Base-by-base conservation (phyloP, 2,888 invertebrate species). In the Sacculina carcini region DNA sequence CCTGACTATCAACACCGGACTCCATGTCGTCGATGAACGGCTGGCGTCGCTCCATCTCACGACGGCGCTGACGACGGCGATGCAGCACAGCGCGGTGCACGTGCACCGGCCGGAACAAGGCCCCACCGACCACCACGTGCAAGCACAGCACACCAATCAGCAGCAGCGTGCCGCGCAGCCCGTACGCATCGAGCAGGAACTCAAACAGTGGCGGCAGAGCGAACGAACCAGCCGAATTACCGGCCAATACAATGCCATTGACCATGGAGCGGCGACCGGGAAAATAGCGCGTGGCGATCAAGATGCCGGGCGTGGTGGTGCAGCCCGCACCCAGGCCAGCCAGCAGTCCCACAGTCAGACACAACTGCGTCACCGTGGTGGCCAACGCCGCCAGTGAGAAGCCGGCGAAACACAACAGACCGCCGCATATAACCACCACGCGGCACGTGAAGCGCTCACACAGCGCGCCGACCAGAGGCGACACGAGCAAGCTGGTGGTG, bases 181-280 rank as follows among this genome's bases (percentile, higher is more conserved):
- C 58, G 44, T 59, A 59, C 12, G 51, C 48, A 4, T 52, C 51
- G 23, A 60, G 52, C 5, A 61, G 56, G 42, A 52, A 53, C 49
- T 61, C 58, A n/a, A 60, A 55, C 14, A 61, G 54, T 10, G 57
- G 57, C 2, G 61, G 61, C 26, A 61, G 40, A 23, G 59, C 50
- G 38, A 61, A 76, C 62, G 79, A 78, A 3, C 80, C 80, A 26
- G 79, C 64, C 54, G 79, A 78, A 56, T 79, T 78, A 52, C 80
- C 80, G 26, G 78, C 78, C 66, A 79, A 72, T 0, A 79, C 75
- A 29, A 79, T 66, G 2, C 79, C 79, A 51, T 79, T 78, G n/a
- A 80, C 80, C 38, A 75, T 71, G 54, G 76, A 76, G 58, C 77
- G 74, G 61, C 69, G 73, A 52, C 69, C 67, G 53, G 69, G 73